Conservation (phyloP, 2,113 vertebrate species). For the Microcebus tavaratra region DNA sequence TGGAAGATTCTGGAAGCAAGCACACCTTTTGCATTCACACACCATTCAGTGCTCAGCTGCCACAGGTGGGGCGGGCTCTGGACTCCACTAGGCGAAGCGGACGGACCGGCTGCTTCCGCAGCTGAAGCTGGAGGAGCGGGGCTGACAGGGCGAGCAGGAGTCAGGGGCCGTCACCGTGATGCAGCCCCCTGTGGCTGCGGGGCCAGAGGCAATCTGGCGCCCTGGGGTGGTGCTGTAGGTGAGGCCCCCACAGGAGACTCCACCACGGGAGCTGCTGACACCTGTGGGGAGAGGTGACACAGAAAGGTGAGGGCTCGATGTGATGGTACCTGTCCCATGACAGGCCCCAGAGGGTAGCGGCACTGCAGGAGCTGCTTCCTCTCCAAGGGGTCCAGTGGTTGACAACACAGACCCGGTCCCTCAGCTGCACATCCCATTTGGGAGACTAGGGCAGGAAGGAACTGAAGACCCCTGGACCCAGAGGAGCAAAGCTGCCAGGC, state of each 20-base stretch:
- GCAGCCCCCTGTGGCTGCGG: slow-evolving; percentile 58
- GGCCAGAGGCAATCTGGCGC: slow-evolving; percentile 70
- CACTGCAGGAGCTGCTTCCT: neutral
- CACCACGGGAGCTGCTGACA: slow-evolving; percentile 75
- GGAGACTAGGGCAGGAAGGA: neutral
- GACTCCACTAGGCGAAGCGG: slow-evolving; percentile 65
- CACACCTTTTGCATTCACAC: slow-evolving; percentile 69
- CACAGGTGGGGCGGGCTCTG: neutral
- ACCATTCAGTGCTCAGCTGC: neutral
- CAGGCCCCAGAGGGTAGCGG: neutral
- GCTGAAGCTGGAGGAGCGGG: slow-evolving; percentile 62
- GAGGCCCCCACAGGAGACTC: slow-evolving; percentile 70
- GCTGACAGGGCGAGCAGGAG: slow-evolving; percentile 72
- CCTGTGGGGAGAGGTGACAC: slow-evolving; percentile 43
- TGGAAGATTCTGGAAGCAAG: slow-evolving; percentile 72
- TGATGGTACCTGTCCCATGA: neutral
- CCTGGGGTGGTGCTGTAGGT: slow-evolving; percentile 58
- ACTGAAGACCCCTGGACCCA: neutral
- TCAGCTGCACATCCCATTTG: neutral
- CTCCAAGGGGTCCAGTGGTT: neutral
- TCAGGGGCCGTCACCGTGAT: slow-evolving; percentile 66
- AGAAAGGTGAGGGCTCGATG: neutral
- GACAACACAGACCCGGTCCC: neutral
- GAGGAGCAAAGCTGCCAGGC: neutral
- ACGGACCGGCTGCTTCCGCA: slow-evolving; percentile 74